Conservation (phyloP, 2,113 vertebrate genomes). For the Equus quagga region DNA sequence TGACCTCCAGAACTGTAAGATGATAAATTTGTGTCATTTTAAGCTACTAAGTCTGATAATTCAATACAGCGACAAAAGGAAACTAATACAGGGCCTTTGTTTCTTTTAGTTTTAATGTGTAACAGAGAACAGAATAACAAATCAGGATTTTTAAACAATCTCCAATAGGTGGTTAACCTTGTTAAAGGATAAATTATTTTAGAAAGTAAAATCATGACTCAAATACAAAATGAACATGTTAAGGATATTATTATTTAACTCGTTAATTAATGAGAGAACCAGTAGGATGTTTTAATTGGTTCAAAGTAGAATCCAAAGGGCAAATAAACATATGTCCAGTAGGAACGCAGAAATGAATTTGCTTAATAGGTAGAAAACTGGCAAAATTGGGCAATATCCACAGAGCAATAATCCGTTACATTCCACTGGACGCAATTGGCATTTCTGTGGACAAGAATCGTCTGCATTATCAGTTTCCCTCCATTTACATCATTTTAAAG, state of each 20-base stretch:
- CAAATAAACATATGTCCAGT: not conserved
- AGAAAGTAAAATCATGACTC: slow-evolving; percentile 29
- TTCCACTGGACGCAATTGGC: not conserved
- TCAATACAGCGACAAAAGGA: not conserved
- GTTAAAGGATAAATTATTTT: not conserved
- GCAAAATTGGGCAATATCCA: not conserved
- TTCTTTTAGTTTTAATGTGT: not conserved
- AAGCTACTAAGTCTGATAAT: not conserved
- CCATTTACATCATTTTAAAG: not conserved
- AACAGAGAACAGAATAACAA: not conserved
- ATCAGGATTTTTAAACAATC: not conserved
- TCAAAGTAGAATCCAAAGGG: not conserved
- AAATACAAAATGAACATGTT: not conserved
- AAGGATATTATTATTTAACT: not conserved
- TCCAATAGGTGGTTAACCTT: not conserved
- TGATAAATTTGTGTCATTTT: not conserved
- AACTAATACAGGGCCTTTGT: not conserved
- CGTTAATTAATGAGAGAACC: not conserved
- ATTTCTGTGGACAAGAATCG: not conserved
- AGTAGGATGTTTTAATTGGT: not conserved
- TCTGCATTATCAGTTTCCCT: not conserved
- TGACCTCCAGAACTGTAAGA: not conserved
- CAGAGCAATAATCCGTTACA: not conserved
- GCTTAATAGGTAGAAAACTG: not conserved
- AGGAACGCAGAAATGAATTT: not conserved